Evolutionary conservation across 2,113 vertebrate species (phyloP).

Genomic region (Bucco capensis): DNA sequence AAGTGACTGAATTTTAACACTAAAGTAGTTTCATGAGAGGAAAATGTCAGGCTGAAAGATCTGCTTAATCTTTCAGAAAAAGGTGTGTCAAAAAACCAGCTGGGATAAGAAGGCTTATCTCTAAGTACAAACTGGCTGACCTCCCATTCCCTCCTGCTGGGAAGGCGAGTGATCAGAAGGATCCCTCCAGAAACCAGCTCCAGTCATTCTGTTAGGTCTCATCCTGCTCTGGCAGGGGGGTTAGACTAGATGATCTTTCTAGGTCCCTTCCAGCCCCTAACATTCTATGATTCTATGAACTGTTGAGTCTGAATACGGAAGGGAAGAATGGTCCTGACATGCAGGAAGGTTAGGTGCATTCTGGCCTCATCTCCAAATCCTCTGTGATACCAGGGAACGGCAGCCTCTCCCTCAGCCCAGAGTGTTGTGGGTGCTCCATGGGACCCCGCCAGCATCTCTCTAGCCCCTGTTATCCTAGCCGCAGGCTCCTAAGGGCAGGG

Average conservation of each 20-base stretch:
- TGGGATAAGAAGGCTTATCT: neutral
- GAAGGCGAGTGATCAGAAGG: neutral
- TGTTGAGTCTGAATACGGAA: accelerated
- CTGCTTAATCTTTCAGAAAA: neutral
- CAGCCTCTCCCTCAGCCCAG: neutral
- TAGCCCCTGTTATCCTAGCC: neutral
- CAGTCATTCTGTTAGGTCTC: neutral
- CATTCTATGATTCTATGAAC: too few species aligned
- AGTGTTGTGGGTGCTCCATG: neutral
- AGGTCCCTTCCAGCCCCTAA: too few species aligned
- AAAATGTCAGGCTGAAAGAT: neutral
- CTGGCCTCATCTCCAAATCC: neutral
- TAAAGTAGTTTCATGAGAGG: neutral
- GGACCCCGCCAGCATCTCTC: accelerated
- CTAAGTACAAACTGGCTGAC: neutral
- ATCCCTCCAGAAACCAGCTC: neutral
- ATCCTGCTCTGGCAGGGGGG: too few species aligned
- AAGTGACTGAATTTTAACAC: neutral
- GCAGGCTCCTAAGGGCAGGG: neutral
- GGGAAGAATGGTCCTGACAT: accelerated
- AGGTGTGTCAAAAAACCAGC: neutral
- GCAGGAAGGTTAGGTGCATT: neutral
- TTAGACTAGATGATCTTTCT: too few species aligned
- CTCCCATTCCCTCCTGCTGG: neutral
- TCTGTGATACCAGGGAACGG: neutral